Base-by-base conservation (phyloP, 2,797 vertebrate genomes). In the Corythornis leucogaster region DNA sequence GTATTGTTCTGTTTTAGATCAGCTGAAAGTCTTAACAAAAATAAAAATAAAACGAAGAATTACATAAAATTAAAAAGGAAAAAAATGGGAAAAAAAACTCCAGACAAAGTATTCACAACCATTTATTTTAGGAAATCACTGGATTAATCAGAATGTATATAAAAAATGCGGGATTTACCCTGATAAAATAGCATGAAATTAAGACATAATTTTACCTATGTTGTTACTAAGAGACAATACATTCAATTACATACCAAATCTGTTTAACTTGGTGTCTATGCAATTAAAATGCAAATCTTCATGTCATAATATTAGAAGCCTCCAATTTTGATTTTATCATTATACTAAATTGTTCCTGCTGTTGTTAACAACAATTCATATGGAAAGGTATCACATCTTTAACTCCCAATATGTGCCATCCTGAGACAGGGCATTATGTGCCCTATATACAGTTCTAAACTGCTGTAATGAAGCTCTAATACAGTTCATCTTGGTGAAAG, bases 281-380 rank as follows among this genome's bases (percentile, higher is more conserved):
- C 57, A 91, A 84, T 80, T 89, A 90, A 93, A 83, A 88, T 85
- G 64, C 46, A 91, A 92, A 93, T 92, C 6, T 71, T 73, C 38
- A 40, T 51, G 43, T 90, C 62, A 35, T 79, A 85, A 16, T 45
- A 63, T 12, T 46, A 74, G 35, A 64, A 70, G 15, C 5, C 35
- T 89, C 9, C 25, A 18, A 30, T 76, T 87, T 79, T 88, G 19
- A 3, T 48, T 58, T 8, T 40, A 46, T 21, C 12, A 45, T 50
- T 64, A 31, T 15, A 31, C 0, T 3, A 9, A 62, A 51, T 42
- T 66, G 11, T 75, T 92, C 12, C 5, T 83, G 20, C 11, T 59
- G 15, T 12, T 73, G 24, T 80, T 78, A 78, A 67, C 9, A 77
- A 15, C 80, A 64, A 61, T 50, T 80, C 25, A 20, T 13, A 25